These are phyloP conservation scores for Chelonus insularis DNA, from an alignment of 1,140 invertebrate species.

Conservation along the genomic window DNA sequence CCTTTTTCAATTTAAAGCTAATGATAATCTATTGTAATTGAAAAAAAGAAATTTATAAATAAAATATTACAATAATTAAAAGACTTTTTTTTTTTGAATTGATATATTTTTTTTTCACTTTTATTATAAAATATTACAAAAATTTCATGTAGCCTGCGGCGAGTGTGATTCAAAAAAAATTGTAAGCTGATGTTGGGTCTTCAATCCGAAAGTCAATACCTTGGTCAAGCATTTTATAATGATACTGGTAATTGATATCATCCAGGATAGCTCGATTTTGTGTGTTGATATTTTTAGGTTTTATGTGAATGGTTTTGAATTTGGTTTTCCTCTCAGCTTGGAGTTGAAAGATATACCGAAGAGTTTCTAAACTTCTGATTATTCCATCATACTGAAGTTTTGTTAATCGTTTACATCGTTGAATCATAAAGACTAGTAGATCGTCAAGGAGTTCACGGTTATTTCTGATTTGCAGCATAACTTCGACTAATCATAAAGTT, in stretches of 20 bases:
- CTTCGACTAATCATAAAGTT: constrained; percentile 13
- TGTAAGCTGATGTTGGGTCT: constrained; percentile 57
- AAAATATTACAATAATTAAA: too few species aligned
- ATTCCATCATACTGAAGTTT: constrained; percentile 57
- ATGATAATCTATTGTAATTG: too few species aligned
- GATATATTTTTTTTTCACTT: too few species aligned
- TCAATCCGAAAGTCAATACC: constrained; percentile 55
- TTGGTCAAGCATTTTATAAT: constrained; percentile 47
- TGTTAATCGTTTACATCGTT: constrained; percentile 49
- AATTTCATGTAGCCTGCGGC: too few species aligned
- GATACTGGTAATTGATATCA: constrained; percentile 47
- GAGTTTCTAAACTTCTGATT: constrained; percentile 50
- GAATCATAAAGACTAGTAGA: constrained; percentile 51
- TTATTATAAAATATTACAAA: too few species aligned
- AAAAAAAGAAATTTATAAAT: too few species aligned
- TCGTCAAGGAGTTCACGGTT: constrained; percentile 57
- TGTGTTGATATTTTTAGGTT: constrained; percentile 47
- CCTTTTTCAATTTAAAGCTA: too few species aligned
- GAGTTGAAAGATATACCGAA: constrained; percentile 54
- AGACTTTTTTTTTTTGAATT: too few species aligned
- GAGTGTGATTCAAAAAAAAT: too few species aligned
- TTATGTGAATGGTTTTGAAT: constrained; percentile 53
- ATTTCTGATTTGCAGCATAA: constrained; percentile 54
- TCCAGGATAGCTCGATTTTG: constrained; percentile 44
- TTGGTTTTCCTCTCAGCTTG: constrained; percentile 47